Evolutionary conservation across 2,113 vertebrate species (phyloP), one percentile per base, ranked within the genome.

Genomic region (Vulpes ferrilata): DNA sequence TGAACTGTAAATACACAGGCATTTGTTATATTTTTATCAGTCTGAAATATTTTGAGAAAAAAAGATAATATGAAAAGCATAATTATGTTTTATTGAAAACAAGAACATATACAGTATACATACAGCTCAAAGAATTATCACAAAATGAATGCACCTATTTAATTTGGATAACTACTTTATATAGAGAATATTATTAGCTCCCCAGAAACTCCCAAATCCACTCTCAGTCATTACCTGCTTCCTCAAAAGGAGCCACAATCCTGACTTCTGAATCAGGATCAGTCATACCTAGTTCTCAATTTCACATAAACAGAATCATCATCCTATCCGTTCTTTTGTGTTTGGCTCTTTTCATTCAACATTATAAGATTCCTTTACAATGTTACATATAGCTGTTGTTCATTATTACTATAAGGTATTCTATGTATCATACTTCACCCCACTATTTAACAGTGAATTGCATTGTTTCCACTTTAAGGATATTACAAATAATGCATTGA

Each of bases 81-180:
- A 78, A 80, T 19, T 73, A 78, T 15, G 51, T 76, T 92, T 92
- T 92, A 65, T 43, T 94, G 48, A 94, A 57, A 96, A 51, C 2
- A 74, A 65, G 73, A 94, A 92, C 19, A 79, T 62, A 96, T 51
- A 92, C 7, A 88, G 11, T 76, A 87, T 1, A 91, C 5, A 85
- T n/a, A 81, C 7, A 89, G 43, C 25, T 94, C 88, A 94, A 92
- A 92, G 55, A 83, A 86, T 65, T 51, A 92, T 59, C 59, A 94
- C 30, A 90, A 96, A 97, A 90, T 80, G 59, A 85, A 88, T 3
- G 76, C 1, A 82, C 27, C 9, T 90, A 10, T 79, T 5, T 78
- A 88, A 91, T 78, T 55, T 79, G 43, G 55, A 19, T 59, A 95
- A 82, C 2, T 78, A 82, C 57, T 92, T 93, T 15, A 95, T 27